These are phyloP conservation scores for Lepidurus arcticus DNA, from an alignment of 1,140 invertebrate genomes.

Conservation along the genomic window DNA sequence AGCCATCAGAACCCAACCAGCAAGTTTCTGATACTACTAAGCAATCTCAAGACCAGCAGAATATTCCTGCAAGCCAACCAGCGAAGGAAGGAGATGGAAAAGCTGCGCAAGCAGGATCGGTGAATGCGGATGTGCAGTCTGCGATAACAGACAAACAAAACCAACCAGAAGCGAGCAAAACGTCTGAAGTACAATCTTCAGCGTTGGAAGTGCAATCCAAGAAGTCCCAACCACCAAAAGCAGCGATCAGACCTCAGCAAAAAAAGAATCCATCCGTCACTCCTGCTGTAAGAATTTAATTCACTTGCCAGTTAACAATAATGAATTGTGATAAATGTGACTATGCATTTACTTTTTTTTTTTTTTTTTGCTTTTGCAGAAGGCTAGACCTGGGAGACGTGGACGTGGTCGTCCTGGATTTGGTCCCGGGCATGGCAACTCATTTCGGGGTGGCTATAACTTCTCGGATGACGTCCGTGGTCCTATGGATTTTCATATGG, in stretches of 20 bases:
- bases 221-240: conserved; percentile 1
- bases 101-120: neutral
- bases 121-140: neutral
- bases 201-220: neutral
- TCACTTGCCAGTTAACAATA: neutral
- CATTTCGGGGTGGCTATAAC: neutral
- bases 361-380: neutral
- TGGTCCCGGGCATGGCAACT: neutral
- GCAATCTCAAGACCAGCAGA: neutral
- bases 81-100: neutral
- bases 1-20: neutral
- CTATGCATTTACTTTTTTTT: too few species aligned
- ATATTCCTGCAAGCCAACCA: neutral
- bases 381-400: neutral
- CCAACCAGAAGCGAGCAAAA: neutral
- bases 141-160: neutral
- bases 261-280: conserved; percentile 14
- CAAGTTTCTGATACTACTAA: neutral
- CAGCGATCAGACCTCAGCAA: neutral
- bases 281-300: neutral
- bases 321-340: neutral
- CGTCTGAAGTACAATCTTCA: neutral
- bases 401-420: neutral
- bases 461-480: neutral
- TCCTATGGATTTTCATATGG: conserved; percentile 8